Conservation (phyloP, 2,797 vertebrate species). For the Oreochromis mossambicus region DNA sequence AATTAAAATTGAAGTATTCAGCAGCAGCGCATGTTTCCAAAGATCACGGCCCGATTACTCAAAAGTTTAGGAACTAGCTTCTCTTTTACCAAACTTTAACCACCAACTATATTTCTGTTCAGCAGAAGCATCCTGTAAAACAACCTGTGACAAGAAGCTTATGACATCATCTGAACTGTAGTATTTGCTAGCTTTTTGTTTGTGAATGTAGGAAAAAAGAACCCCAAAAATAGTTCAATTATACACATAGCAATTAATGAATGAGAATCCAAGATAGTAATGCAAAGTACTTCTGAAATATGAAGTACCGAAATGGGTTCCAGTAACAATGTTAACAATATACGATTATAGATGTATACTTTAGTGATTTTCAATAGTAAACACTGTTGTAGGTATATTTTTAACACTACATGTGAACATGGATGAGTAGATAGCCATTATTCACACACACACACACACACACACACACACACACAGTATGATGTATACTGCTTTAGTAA, state of each 20-base stretch:
- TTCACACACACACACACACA: background rate
- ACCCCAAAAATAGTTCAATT: background rate
- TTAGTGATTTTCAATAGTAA: background rate
- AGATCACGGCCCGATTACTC: background rate
- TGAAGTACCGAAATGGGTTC: background rate
- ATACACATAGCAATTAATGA: background rate
- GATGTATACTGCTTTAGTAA: background rate
- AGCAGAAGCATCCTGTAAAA: background rate
- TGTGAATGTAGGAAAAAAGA: background rate
- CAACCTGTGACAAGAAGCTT: background rate
- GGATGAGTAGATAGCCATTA: no score
- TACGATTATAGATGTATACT: background rate
- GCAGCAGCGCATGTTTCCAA: rapidly evolving
- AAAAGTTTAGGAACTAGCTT: background rate
- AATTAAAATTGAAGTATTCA: rapidly evolving
- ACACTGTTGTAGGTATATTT: background rate
- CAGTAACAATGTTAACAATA: background rate
- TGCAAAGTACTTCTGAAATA: background rate
- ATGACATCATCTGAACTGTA: background rate
- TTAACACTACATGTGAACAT: background rate
- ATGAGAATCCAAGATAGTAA: background rate
- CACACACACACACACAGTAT: background rate
- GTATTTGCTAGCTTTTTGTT: background rate
- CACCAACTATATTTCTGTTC: background rate
- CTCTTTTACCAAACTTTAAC: background rate